phyloP scores from a whole-genome alignment of 2,113 vertebrate genomes.

The Oncorhynchus masou region DNA sequence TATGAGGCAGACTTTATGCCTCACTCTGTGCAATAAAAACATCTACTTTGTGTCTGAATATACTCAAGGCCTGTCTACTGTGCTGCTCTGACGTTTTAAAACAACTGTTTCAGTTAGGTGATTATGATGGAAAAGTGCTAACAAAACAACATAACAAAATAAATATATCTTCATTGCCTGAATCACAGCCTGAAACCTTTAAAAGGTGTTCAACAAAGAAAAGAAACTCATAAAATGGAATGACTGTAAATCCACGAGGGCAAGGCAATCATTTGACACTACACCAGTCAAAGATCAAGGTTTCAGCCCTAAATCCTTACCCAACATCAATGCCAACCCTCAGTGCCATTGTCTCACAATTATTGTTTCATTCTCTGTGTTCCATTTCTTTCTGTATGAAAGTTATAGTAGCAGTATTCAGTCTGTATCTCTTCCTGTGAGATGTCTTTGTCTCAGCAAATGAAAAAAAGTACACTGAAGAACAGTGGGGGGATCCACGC shows the following conservation, averaged over 20 bases:
- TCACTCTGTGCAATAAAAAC: neutral
- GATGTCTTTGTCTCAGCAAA: constrained; percentile 10
- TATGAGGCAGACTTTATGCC: neutral
- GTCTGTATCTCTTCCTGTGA: neutral
- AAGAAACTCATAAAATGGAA: neutral
- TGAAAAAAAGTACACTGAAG: neutral
- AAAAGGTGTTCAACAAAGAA: neutral
- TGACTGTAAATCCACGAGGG: no score
- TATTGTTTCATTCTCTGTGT: neutral
- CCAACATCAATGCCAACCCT: no score
- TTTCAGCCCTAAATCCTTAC: no score
- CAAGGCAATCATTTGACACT: neutral
- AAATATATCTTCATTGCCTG: no score
- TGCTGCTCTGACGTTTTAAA: neutral
- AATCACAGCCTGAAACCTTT: no score
- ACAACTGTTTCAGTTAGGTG: neutral
- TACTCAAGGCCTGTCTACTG: neutral
- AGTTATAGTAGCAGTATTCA: no score
- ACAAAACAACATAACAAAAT: neutral
- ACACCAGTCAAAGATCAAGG: neutral
- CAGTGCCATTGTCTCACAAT: no score
- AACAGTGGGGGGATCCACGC: neutral
- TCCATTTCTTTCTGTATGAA: neutral
- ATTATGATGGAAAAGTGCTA: neutral
- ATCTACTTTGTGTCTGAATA: neutral